Evolutionary conservation across 2,113 vertebrate genomes (phyloP).

Genomic region (Hassar affinis): DNA sequence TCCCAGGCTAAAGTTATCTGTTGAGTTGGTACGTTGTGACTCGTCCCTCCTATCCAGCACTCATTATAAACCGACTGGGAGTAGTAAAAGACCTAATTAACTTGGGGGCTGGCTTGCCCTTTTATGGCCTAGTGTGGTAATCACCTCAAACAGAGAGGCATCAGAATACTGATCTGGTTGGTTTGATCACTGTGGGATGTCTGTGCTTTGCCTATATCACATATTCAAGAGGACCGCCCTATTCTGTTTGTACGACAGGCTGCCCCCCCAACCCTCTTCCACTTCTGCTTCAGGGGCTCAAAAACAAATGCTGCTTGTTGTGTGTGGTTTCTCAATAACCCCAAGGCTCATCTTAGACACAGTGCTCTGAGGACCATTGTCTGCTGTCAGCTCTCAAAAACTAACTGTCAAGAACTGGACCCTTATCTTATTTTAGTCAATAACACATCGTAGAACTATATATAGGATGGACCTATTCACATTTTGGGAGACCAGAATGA

Average conservation of each 20-base stretch:
- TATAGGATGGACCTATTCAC: conserved; percentile 41
- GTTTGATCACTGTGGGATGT: conserved; percentile 80
- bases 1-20: conserved; percentile 31
- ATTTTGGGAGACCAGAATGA: conserved; percentile 12
- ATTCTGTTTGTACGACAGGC: conserved; percentile 58
- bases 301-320: conserved; percentile 78
- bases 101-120: conserved; percentile 71
- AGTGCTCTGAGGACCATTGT: conserved; percentile 60
- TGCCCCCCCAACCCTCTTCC: conserved; percentile 56
- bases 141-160: conserved; percentile 80
- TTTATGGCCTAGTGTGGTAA: conserved; percentile 74
- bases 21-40: conserved; percentile 44
- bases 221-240: conserved; percentile 70
- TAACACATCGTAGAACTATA: conserved; percentile 46
- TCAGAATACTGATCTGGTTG: conserved; percentile 73
- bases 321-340: conserved; percentile 69
- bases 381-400: conserved; percentile 52
- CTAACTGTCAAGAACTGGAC: conserved; percentile 57
- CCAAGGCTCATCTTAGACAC: conserved; percentile 66
- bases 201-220: conserved; percentile 71
- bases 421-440: conserved; percentile 50
- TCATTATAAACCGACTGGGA: conserved; percentile 70
- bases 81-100: conserved; percentile 78
- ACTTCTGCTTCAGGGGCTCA: conserved; percentile 78
- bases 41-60: conserved; percentile 61